Evolutionary conservation across 2,888 invertebrate genomes (phyloP).

Genomic region (Rhyacophila evoluta): DNA sequence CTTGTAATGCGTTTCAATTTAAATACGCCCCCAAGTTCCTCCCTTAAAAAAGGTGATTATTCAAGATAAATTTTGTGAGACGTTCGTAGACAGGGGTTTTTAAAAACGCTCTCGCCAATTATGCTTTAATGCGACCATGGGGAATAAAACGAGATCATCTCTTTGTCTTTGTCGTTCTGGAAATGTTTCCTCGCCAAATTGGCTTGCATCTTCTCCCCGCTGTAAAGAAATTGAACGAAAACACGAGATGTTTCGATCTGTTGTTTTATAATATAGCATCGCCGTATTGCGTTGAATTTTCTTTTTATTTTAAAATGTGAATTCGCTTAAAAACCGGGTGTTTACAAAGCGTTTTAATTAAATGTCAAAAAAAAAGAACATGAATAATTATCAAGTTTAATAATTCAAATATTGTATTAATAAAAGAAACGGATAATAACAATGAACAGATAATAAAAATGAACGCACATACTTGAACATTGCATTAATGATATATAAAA

Average conservation of each 20-base stretch:
- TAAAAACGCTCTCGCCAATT: slow-evolving; percentile 37
- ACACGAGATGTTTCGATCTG: slow-evolving; percentile 11
- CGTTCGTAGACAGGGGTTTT: neutral
- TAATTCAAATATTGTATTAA: no score
- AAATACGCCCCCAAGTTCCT: neutral
- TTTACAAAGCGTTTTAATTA: no score
- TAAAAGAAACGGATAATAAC: no score
- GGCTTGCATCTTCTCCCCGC: neutral
- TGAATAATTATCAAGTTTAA: no score
- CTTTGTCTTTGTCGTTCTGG: slow-evolving; percentile 8
- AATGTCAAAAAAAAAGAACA: no score
- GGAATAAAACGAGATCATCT: slow-evolving; percentile 23
- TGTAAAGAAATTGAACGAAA: neutral
- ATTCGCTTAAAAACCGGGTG: neutral
- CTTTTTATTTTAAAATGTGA: neutral
- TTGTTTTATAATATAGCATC: slow-evolving; percentile 10
- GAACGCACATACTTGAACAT: no score
- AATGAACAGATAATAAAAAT: no score
- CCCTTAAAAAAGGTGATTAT: neutral
- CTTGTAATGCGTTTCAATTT: neutral
- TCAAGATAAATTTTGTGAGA: neutral
- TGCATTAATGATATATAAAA: no score
- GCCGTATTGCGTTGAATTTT: neutral
- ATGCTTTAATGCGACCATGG: slow-evolving; percentile 36
- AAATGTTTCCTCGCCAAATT: slow-evolving; percentile 6